Evolutionary conservation across 2,113 vertebrate species (phyloP).

Genomic region (Chlorodrepanis virens): DNA sequence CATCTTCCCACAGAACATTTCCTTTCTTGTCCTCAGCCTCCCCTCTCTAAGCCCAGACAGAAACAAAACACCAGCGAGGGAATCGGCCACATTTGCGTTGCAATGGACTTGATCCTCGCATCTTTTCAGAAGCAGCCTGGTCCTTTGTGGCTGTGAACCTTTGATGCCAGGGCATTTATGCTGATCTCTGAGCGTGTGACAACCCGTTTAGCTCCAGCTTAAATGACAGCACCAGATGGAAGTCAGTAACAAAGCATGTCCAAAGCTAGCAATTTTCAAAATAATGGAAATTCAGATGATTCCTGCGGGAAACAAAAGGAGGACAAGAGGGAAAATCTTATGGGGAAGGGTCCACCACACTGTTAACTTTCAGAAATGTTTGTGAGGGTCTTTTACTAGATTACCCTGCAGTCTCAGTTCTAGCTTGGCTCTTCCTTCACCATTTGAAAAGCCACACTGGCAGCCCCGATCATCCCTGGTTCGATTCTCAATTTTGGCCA

Average conservation of each 20-base stretch:
- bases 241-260: not conserved
- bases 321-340: not conserved
- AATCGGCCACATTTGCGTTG: conserved; percentile 26
- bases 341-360: not conserved
- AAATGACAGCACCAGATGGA: conserved; percentile 55
- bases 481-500: not conserved
- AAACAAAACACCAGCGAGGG: conserved; percentile 59
- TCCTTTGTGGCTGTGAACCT: not conserved
- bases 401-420: not conserved
- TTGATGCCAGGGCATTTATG: conserved; percentile 49
- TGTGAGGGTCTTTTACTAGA: not conserved
- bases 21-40: conserved; percentile 67
- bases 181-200: conserved; percentile 26
- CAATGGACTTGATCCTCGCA: not conserved
- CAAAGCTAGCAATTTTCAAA: conserved; percentile 16
- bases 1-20: conserved; percentile 67
- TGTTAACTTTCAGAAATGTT: not conserved
- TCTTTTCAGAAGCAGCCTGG: conserved; percentile 45
- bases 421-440: not conserved
- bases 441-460: not conserved
- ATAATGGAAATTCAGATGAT: not conserved
- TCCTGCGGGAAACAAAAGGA: not conserved
- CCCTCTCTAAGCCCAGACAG: conserved; percentile 58
- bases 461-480: not conserved
- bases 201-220: conserved; percentile 29